A percentile compares a stretch with the other conserved stretches of the same genome.
These are phyloP conservation scores for Eupsittula cactorum DNA, from an alignment of 2,113 vertebrate genomes.

Conservation along the genomic window DNA sequence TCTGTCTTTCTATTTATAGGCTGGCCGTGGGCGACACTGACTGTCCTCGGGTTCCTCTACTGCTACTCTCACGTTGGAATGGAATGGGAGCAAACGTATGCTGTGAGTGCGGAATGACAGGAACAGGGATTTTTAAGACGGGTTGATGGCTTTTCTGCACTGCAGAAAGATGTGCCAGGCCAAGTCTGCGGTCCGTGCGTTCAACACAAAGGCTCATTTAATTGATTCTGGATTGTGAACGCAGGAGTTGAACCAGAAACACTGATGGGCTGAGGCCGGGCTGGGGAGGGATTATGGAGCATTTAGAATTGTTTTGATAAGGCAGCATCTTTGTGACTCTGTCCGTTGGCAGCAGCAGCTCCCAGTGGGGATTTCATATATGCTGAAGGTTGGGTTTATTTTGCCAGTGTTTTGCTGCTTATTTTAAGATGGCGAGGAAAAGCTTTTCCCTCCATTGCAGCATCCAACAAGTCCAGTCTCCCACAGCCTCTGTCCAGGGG, in stretches of 20 bases:
- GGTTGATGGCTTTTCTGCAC: neutral
- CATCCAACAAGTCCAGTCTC: neutral
- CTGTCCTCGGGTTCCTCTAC: constrained; percentile 78
- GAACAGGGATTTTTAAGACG: neutral
- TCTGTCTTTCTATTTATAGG: constrained; percentile 68
- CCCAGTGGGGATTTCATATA: neutral
- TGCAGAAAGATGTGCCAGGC: neutral
- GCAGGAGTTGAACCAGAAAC: neutral
- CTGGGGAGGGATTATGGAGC: neutral
- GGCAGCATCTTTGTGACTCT: neutral
- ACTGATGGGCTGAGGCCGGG: fast-evolving
- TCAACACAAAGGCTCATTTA: neutral
- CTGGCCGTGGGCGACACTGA: constrained; percentile 79
- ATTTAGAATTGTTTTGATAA: constrained; percentile 15
- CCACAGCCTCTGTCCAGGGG: neutral
- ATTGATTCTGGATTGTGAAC: neutral
- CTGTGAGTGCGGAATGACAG: neutral
- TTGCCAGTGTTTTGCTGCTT: neutral
- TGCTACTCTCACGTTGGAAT: constrained; percentile 81
- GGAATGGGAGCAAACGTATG: constrained; percentile 69
- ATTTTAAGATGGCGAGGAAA: neutral
- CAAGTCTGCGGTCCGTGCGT: neutral
- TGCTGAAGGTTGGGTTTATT: neutral
- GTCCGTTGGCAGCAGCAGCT: neutral
- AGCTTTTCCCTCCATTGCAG: neutral